phyloP scores from a whole-genome alignment of 2,113 vertebrate species.

The Nothoprocta pentlandii region DNA sequence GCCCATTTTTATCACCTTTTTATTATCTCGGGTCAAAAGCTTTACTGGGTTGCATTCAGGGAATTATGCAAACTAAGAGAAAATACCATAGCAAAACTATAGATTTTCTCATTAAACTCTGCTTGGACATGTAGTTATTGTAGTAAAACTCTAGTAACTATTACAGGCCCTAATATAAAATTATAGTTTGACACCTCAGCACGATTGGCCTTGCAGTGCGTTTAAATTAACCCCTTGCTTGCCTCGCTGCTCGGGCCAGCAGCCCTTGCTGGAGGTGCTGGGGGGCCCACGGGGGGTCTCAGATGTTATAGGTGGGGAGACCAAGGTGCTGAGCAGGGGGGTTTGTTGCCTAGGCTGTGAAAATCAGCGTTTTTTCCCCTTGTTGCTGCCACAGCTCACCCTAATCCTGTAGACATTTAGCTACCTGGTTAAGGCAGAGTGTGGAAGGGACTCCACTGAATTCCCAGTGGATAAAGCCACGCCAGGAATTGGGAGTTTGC shows the following conservation, averaged over 20 bases:
- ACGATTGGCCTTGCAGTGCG: constrained; percentile 62
- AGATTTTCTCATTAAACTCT: constrained; percentile 88
- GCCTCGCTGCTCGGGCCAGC: background rate
- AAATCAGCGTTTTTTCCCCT: background rate
- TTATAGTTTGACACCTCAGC: constrained; percentile 80
- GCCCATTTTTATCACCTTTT: constrained; percentile 84
- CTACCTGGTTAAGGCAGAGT: background rate
- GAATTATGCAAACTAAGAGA: constrained; percentile 88
- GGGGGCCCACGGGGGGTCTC: background rate
- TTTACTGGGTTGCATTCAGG: constrained; percentile 86
- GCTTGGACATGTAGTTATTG: constrained; percentile 86
- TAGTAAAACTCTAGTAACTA: constrained; percentile 87
- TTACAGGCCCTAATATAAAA: constrained; percentile 87
- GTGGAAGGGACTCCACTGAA: background rate
- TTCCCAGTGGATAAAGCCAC: background rate
- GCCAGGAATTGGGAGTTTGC: background rate
- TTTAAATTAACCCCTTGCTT: constrained; percentile 66
- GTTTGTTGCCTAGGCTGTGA: background rate
- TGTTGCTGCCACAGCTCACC: background rate
- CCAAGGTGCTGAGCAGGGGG: background rate
- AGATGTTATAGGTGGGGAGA: background rate
- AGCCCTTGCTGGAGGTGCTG: background rate
- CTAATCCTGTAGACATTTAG: background rate
- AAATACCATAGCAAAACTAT: constrained; percentile 86
- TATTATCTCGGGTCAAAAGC: constrained; percentile 86